Evolutionary conservation across 2,888 invertebrate species (phyloP), one percentile per base, ranked within the genome.

Genomic region (Norana najaformis): DNA sequence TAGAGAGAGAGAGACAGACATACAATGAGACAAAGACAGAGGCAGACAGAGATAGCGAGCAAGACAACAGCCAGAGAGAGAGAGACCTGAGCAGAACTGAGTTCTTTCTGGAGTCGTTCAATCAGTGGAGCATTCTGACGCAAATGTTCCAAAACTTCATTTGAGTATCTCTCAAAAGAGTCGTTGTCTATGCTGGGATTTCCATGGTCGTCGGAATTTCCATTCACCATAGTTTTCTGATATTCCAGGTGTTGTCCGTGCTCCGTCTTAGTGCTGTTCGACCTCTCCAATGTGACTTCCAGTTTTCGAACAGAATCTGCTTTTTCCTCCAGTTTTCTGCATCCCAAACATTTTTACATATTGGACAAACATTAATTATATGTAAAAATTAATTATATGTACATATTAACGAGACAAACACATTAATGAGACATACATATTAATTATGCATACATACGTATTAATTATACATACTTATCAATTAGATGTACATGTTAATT

Each of bases 41-140:
- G 16, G 20, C 18, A 85, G 85, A 85, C 36, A 85, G 36, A 85
- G n/a, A 83, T 4, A 83, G 34, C 16, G 83, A 83, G 34, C 34
- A 35, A 35, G 36, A 85, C 1, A n/a, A n/a, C n/a, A n/a, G n/a
- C n/a, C n/a, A n/a, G n/a, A 69, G 69, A 2, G 35, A 37, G 18
- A 88, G 88, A 39, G 34, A 95, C 96, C 94, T 95, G 95, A 30
- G 96, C 95, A 91, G 96, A 95, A 92, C 96, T 95, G 36, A 96
- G 94, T 93, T 96, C 96, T 91, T 95, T 95, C 93, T 96, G 96
- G 88, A 96, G 93, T 18, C 96, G 95, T 92, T 96, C 95, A 0
- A 96, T 95, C 83, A 96, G 95, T 91, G 96, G 95, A 30, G 96
- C 96, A 93, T 96, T 96, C 20, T 96, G 96, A 94, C 97, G 96